Percentiles rank a stretch among this genome's conserved stretches.
phyloP scores from a whole-genome alignment of 2,888 invertebrate genomes.

The Cantharis rufa region DNA sequence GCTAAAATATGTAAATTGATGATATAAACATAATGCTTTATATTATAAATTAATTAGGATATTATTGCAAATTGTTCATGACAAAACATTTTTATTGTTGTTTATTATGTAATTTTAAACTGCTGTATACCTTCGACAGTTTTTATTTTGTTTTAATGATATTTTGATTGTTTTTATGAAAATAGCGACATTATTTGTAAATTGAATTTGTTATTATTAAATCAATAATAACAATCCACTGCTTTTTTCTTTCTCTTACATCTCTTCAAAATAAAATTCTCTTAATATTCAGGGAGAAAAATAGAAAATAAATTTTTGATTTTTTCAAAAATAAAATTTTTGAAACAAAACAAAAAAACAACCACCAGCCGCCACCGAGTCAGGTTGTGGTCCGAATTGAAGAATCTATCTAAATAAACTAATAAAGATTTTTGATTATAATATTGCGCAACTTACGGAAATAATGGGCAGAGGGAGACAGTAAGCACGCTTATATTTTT shows the following conservation, averaged over 20 bases:
- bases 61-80: constrained; percentile 19
- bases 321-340: too few species aligned
- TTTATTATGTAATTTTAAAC: constrained; percentile 45
- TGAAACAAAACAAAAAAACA: too few species aligned
- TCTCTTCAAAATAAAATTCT: too few species aligned
- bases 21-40: constrained; percentile 15
- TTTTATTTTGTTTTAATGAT: constrained; percentile 41
- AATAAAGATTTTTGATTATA: too few species aligned
- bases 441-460: too few species aligned
- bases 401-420: too few species aligned
- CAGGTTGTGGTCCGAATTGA: too few species aligned
- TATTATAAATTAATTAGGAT: constrained; percentile 18
- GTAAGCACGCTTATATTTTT: too few species aligned
- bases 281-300: too few species aligned
- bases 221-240: constrained; percentile 16
- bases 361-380: too few species aligned
- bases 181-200: constrained; percentile 49
- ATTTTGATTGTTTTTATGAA: constrained; percentile 44
- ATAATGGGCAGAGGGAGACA: too few species aligned
- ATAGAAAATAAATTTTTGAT: too few species aligned
- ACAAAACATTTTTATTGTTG: constrained; percentile 17
- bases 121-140: constrained; percentile 45
- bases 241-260: neutral
- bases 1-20: constrained; percentile 14
- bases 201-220: constrained; percentile 37